phyloP scores from a whole-genome alignment of 2,797 vertebrate genomes.

The Muraenolepis orangiensis region DNA sequence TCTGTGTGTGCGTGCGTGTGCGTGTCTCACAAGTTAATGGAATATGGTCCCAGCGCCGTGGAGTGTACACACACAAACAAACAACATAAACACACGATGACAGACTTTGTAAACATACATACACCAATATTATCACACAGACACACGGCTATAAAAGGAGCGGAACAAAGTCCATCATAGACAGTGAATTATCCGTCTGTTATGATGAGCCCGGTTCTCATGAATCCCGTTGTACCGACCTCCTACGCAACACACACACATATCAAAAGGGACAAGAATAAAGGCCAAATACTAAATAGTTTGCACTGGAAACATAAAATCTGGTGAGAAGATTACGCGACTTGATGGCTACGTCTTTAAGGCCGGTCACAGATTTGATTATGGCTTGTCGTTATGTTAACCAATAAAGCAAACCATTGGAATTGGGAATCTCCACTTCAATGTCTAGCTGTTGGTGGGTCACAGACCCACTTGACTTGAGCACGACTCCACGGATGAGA shows the following conservation, averaged over 20 bases:
- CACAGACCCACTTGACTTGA: too few species aligned
- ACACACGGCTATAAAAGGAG: conserved; percentile 43
- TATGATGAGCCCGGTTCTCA: conserved; percentile 37
- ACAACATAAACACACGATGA: conserved; percentile 4
- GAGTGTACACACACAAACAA: not conserved
- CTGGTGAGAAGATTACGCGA: too few species aligned
- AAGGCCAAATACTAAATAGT: too few species aligned
- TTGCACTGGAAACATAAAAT: too few species aligned
- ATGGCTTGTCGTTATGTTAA: not conserved
- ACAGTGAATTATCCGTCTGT: conserved; percentile 34
- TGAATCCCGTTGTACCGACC: conserved; percentile 8
- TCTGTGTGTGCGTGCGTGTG: too few species aligned
- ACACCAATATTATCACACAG: not conserved
- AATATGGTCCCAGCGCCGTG: too few species aligned
- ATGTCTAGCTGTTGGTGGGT: too few species aligned
- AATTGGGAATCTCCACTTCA: not conserved
- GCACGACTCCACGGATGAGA: too few species aligned
- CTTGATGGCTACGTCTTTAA: not conserved
- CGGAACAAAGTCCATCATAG: conserved; percentile 25
- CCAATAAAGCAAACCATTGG: not conserved
- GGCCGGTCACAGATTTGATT: too few species aligned
- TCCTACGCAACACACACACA: conserved; percentile 5
- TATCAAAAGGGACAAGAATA: too few species aligned
- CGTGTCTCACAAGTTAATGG: too few species aligned
- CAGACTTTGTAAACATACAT: not conserved